phyloP scores from a whole-genome alignment of 2,888 invertebrate species.

The Corythucha ciliata region DNA sequence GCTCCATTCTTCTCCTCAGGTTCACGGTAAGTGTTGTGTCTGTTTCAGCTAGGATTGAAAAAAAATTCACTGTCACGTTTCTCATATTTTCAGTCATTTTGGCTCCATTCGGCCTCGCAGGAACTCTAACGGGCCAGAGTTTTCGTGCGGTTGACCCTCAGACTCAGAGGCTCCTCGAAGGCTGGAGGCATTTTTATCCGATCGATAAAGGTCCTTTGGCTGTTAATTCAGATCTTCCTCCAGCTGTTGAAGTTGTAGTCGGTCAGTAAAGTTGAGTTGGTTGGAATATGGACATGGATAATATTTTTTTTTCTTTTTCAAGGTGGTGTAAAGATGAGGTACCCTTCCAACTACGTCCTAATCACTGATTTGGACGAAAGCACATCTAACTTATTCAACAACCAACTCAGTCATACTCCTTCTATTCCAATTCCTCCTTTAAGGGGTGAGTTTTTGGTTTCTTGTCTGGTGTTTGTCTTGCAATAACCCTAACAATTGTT shows the following conservation, averaged over 20 bases:
- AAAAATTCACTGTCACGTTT: background rate
- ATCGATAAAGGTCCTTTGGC: conserved; percentile 47
- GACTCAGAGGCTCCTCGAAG: conserved; percentile 72
- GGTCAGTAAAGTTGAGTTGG: conserved; percentile 40
- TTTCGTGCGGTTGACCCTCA: conserved; percentile 56
- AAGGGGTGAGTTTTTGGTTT: background rate
- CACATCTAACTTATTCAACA: conserved; percentile 32
- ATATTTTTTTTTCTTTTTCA: conserved; percentile 26
- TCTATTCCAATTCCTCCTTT: conserved; percentile 26
- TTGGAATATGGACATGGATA: background rate
- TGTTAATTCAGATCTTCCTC: conserved; percentile 45
- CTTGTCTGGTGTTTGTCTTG: background rate
- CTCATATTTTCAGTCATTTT: conserved; percentile 63
- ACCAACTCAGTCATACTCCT: conserved; percentile 23
- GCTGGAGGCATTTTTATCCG: conserved; percentile 94
- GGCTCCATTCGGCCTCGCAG: conserved; percentile 90
- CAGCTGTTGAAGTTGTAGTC: conserved; percentile 51
- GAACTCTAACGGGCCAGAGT: conserved; percentile 77
- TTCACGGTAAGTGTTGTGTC: conserved; percentile 46
- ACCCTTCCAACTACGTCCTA: conserved; percentile 90
- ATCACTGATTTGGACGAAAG: conserved; percentile 74
- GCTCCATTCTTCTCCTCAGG: conserved; percentile 46
- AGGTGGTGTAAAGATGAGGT: conserved; percentile 88
- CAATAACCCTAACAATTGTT: background rate
- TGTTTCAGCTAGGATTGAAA: background rate